Percentiles rank a stretch among this genome's conserved stretches.
phyloP scores from a whole-genome alignment of 2,113 vertebrate genomes.

The Fulica atra region DNA sequence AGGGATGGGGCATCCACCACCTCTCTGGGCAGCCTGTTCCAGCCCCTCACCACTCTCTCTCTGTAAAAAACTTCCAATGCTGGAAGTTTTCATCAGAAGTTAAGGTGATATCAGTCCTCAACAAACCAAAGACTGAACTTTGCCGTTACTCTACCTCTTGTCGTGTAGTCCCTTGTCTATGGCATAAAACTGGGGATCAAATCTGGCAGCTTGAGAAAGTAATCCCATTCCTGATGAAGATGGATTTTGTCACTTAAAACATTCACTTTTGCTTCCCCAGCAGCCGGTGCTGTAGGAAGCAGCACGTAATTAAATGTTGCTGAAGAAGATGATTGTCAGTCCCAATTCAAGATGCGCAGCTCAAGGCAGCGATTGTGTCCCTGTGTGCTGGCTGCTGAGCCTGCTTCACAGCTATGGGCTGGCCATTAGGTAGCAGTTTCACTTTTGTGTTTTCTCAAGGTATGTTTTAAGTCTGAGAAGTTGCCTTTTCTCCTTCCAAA shows the following conservation, averaged over 20 bases:
- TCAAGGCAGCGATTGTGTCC: neutral
- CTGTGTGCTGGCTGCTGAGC: neutral
- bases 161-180: neutral
- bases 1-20: too few relatives aligned
- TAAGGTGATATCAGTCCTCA: neutral
- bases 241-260: conserved; percentile 34
- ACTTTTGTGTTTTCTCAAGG: neutral
- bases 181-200: conserved; percentile 4
- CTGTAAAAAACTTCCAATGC: too few relatives aligned
- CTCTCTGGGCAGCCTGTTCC: too few relatives aligned
- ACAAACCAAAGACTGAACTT: neutral
- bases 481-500: neutral
- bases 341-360: neutral
- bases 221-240: conserved; percentile 16
- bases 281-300: neutral
- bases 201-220: conserved; percentile 5
- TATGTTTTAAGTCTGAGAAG: neutral
- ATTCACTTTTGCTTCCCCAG: neutral
- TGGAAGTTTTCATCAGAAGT: conserved; percentile 5
- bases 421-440: neutral
- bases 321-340: neutral
- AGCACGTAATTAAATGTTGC: neutral
- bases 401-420: neutral
- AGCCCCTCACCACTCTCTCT: too few relatives aligned
- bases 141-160: conserved; percentile 6